These are phyloP conservation scores for Trialeurodes vaporariorum DNA, from an alignment of 1,140 invertebrate species.

Conservation along the genomic window DNA sequence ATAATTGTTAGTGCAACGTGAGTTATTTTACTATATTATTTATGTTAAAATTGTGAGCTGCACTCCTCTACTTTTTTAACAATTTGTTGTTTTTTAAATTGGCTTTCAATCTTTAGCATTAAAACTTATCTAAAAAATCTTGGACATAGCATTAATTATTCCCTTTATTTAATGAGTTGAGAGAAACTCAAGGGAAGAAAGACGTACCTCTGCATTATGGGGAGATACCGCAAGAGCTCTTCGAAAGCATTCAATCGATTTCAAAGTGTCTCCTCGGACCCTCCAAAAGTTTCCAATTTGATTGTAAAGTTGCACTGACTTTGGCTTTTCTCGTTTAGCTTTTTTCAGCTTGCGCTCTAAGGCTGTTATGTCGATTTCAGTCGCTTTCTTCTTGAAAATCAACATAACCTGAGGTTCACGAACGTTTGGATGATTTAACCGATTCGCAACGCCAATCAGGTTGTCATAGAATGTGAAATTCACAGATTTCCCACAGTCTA, in stretches of 20 bases:
- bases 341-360: slow-evolving; percentile 64
- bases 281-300: slow-evolving; percentile 83
- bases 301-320: slow-evolving; percentile 73
- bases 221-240: slow-evolving; percentile 70
- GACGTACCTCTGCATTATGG: slow-evolving; percentile 64
- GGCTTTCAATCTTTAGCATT: no score
- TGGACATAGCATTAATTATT: no score
- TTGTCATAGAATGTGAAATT: slow-evolving; percentile 83
- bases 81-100: no score
- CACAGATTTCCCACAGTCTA: slow-evolving; percentile 75
- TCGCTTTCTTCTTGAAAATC: slow-evolving; percentile 62
- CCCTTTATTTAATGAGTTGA: no score
- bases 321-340: slow-evolving; percentile 72
- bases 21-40: no score
- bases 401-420: slow-evolving; percentile 52
- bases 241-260: slow-evolving; percentile 78
- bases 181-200: not conserved
- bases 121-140: no score
- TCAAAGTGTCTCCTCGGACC: slow-evolving; percentile 69
- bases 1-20: no score
- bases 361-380: slow-evolving; percentile 62
- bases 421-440: slow-evolving; percentile 51
- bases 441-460: slow-evolving; percentile 63
- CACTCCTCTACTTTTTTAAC: no score
- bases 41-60: no score